Conservation (phyloP, 2,797 vertebrate genomes). For the Tarsius wallacei region DNA sequence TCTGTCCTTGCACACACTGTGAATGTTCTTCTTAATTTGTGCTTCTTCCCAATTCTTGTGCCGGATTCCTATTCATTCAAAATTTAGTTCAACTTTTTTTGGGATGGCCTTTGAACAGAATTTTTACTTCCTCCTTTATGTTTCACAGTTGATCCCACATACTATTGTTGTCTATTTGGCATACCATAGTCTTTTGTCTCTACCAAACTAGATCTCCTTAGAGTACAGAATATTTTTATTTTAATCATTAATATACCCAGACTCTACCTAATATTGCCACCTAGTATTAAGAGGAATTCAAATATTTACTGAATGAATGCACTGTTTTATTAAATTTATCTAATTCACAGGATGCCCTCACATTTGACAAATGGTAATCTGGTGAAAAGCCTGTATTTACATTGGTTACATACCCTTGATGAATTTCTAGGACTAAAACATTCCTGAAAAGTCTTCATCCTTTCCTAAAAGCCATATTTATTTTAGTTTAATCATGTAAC, state of each 20-base stretch:
- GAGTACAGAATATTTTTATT: neutral
- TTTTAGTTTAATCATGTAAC: conserved; percentile 17
- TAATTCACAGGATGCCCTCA: neutral
- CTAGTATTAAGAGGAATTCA: conserved; percentile 15
- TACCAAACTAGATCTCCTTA: neutral
- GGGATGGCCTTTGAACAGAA: neutral
- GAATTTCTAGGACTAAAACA: neutral
- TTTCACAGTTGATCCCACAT: neutral
- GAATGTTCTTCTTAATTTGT: neutral
- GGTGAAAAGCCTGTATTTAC: neutral
- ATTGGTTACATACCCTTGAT: neutral
- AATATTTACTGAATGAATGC: conserved; percentile 2
- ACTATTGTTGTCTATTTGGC: neutral
- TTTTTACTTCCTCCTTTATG: neutral
- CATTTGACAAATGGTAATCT: neutral
- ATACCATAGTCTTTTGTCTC: neutral
- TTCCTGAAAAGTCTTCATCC: neutral
- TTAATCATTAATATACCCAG: neutral
- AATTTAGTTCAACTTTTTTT: conserved; percentile 27
- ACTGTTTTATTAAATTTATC: neutral
- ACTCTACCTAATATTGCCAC: neutral
- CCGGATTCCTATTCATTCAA: neutral
- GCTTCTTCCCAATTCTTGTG: neutral
- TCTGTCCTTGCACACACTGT: neutral
- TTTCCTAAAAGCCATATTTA: neutral